Evolutionary conservation across 1,140 invertebrate genomes (phyloP).

Genomic region (Platorchestia sp.): DNA sequence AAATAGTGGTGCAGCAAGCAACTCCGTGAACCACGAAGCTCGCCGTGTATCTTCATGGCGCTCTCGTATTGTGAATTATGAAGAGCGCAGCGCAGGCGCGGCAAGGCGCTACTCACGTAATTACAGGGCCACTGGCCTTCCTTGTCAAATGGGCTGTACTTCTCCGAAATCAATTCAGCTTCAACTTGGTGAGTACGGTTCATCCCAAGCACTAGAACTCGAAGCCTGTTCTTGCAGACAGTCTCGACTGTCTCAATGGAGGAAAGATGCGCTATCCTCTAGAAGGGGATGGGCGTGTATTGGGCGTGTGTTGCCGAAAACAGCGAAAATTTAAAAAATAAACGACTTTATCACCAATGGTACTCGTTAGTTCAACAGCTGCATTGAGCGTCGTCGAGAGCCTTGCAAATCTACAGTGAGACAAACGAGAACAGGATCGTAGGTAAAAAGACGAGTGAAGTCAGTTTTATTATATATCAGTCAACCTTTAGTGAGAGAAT

Average conservation of each 20-base stretch:
- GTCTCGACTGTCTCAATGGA: background rate
- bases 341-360: background rate
- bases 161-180: background rate
- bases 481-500: background rate
- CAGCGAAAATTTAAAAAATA: background rate
- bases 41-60: background rate
- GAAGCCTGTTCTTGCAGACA: background rate
- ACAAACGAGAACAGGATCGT: background rate
- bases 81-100: background rate
- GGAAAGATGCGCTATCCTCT: background rate
- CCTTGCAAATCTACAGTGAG: background rate
- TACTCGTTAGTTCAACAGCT: background rate
- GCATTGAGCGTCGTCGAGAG: background rate
- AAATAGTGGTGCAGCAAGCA: background rate
- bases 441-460: background rate
- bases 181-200: background rate
- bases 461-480: background rate
- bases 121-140: constrained; percentile 33
- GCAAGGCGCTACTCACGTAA: background rate
- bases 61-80: background rate
- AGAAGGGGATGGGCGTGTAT: background rate
- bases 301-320: background rate
- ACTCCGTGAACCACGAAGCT: background rate
- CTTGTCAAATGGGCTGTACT: background rate
- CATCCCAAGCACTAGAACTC: background rate